Percentiles rank a stretch among this genome's conserved stretches.
phyloP scores from a whole-genome alignment of 2,797 vertebrate species.

The Coracias cyanogaster region DNA sequence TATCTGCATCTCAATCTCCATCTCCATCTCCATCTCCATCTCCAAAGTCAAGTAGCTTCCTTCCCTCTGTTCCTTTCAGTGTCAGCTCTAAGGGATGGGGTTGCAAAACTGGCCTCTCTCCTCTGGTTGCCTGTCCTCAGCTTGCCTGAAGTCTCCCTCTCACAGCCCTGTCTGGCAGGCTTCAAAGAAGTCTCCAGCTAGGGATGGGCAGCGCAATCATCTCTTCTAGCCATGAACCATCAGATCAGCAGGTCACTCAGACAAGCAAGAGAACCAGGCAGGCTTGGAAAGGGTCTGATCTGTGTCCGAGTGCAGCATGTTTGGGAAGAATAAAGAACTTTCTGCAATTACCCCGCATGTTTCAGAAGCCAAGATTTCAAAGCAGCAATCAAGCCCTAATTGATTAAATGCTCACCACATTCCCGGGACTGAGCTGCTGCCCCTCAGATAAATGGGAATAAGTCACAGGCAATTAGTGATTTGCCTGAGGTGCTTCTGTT shows the following conservation, averaged over 20 bases:
- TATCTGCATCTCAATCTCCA: neutral
- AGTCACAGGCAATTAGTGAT: slow-evolving; percentile 35
- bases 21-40: neutral
- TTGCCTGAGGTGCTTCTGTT: slow-evolving; percentile 26
- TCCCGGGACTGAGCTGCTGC: neutral
- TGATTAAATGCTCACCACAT: neutral
- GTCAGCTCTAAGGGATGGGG: neutral
- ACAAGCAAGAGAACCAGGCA: neutral
- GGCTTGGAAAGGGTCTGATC: neutral
- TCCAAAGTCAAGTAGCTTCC: neutral
- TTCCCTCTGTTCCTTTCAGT: neutral
- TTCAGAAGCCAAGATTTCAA: slow-evolving; percentile 29
- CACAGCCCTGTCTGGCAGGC: neutral
- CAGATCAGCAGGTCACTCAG: neutral
- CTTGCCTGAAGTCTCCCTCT: neutral
- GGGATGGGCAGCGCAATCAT: neutral
- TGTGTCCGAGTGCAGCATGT: fast-evolving
- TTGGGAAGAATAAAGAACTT: neutral
- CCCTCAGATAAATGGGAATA: slow-evolving; percentile 14
- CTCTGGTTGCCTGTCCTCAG: neutral
- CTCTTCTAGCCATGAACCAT: neutral
- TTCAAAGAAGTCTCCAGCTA: neutral
- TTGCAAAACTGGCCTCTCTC: neutral
- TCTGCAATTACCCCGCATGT: neutral
- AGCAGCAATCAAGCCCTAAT: slow-evolving; percentile 15